Evolutionary conservation across 2,113 vertebrate species (phyloP), one percentile per base, ranked within the genome.

Genomic region (Ciconia stormi): DNA sequence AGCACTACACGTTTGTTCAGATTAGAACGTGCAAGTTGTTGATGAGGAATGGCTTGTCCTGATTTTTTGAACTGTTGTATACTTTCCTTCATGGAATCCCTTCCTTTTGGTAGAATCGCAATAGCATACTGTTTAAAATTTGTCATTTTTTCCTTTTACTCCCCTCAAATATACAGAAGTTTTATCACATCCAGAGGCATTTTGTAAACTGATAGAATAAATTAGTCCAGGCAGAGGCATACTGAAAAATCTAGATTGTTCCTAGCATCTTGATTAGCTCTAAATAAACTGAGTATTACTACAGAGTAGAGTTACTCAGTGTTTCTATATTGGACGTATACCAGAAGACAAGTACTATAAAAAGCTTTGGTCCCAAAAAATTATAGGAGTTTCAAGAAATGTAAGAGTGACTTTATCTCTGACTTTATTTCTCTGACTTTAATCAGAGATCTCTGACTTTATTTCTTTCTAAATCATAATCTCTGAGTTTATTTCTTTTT

Each of bases 251-350:
- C 16, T 58, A 36, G 4, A 46, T 62, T 91, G 7, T 2, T 56
- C 5, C 6, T 42, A 38, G 2, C 9, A 26, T 4, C 2, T 27
- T 4, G 4, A 16, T 52, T 44, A 56, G 0, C 3, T 55, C 19
- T 81, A 62, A 70, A 70, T 42, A 69, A 69, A 13, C 4, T 71
- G 40, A 59, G 23, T 61, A 40, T 49, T 18, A 19, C 8, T 78
- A 63, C 30, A 50, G 16, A 29, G 3, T 14, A 79, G 8, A 53
- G 12, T 50, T 63, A 18, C 6, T 42, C 16, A 11, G 10, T 47
- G 1, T 52, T 87, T 83, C 26, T 76, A 4, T 12, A 15, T 71
- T 34, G 85, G 27, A 55, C 1, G 30, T 40, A 26, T 2, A 34
- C 3, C 13, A 30, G 16, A 74, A 82, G 6, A 66, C 18, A 89